Percentiles rank a stretch among this genome's conserved stretches.
These are phyloP conservation scores for Telmatherina bonti DNA, from an alignment of 2,797 vertebrate species.

Conservation along the genomic window DNA sequence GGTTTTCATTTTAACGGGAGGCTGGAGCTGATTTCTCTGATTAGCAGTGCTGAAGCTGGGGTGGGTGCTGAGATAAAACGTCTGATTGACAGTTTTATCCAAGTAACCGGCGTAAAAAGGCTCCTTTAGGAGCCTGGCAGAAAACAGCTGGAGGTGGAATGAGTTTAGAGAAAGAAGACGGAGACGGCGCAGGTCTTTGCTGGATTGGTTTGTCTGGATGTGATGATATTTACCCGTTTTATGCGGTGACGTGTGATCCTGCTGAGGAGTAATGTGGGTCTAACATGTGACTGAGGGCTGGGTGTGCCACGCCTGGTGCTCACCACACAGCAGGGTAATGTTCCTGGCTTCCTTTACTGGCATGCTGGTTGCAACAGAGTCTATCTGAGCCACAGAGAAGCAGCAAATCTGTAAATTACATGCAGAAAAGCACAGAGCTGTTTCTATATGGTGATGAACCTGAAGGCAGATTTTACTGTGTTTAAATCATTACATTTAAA, in stretches of 20 bases:
- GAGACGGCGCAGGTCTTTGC: too few species aligned
- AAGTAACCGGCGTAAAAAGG: too few species aligned
- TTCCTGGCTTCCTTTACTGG: conserved; percentile 62
- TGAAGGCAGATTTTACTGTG: background rate
- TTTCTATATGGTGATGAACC: conserved; percentile 53
- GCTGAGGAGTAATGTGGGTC: conserved; percentile 17
- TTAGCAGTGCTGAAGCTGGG: background rate
- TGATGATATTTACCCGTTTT: too few species aligned
- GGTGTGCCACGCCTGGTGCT: conserved; percentile 67
- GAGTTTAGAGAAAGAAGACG: too few species aligned
- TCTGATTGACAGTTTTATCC: too few species aligned
- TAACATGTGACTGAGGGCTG: conserved; percentile 56
- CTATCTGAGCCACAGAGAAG: conserved; percentile 66
- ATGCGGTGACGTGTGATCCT: too few species aligned
- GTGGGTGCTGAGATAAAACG: too few species aligned
- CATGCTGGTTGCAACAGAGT: conserved; percentile 54
- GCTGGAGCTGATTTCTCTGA: conserved; percentile 16
- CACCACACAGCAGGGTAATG: conserved; percentile 72
- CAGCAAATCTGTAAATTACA: conserved; percentile 54
- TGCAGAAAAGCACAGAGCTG: conserved; percentile 71
- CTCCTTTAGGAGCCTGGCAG: too few species aligned
- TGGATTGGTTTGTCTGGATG: too few species aligned
- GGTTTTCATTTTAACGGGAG: too few species aligned
- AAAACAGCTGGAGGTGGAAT: too few species aligned
- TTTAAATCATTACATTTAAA: too few species aligned